Evolutionary conservation across 2,797 vertebrate species (phyloP).

Genomic region (Malurus leucopterus): DNA sequence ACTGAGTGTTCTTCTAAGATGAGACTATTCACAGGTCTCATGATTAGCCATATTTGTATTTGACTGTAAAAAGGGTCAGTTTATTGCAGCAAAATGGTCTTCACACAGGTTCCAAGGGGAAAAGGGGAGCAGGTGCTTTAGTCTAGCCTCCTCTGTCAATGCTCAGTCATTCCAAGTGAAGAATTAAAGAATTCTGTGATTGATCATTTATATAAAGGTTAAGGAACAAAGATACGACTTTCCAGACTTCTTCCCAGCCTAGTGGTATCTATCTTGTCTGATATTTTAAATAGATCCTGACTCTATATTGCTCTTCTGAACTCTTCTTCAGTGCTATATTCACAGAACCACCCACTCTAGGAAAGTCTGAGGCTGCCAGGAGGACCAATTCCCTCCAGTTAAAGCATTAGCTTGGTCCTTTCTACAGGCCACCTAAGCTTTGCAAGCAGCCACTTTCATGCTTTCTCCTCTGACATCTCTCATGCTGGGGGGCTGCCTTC

Average conservation of each 20-base stretch:
- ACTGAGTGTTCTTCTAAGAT: not conserved
- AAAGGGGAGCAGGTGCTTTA: not conserved
- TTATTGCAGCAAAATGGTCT: not conserved
- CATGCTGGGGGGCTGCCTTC: not conserved
- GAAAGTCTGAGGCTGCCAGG: not conserved
- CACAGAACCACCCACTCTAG: not conserved
- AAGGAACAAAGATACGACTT: not conserved
- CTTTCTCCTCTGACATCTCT: not conserved
- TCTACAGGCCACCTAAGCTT: not conserved
- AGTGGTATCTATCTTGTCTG: not conserved
- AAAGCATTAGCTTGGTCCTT: not conserved
- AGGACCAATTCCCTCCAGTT: not conserved
- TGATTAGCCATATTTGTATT: not conserved
- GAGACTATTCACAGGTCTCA: not conserved
- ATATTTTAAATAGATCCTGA: not conserved
- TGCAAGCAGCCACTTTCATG: not conserved
- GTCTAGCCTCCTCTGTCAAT: not conserved
- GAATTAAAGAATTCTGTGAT: not conserved
- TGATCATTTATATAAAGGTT: not conserved
- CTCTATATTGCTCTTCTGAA: not conserved
- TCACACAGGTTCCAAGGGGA: not conserved
- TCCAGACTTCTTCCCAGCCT: not conserved
- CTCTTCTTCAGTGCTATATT: not conserved
- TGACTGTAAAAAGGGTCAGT: not conserved
- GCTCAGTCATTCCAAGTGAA: not conserved